Evolutionary conservation across 2,888 invertebrate genomes (phyloP), one percentile per base, ranked within the genome.

Genomic region (Dugesia japonica): DNA sequence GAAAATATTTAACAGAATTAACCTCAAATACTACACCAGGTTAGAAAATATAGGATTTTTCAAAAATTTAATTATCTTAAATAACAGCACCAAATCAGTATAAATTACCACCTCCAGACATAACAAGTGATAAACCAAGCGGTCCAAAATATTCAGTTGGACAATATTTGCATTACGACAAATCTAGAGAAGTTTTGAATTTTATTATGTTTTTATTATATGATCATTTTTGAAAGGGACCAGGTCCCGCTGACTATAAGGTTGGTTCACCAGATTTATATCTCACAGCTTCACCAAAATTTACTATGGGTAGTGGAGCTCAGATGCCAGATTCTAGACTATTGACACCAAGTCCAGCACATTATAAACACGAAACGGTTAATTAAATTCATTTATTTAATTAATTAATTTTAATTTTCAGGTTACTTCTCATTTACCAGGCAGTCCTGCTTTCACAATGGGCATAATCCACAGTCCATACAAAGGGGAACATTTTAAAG

Each of bases 381-480:
- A 56, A 56, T 23, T 20, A 56, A 9, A 56, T 56, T 56, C 7
- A 9, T 9, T 56, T 56, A 56, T n/a, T 13, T 23, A 20, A 56
- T 56, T 20, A 56, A 56, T 13, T 56, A 56, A n/a, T 56, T 56
- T n/a, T 20, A 56, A 13, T 56, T 9, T 56, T 56, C 17, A 56
- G 56, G 56, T 56, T 56, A 20, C 56, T 56, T 56, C 56, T 56
- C 56, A 56, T n/a, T 56, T 56, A 56, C 56, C 56, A 56, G 17
- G 56, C 17, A 56, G 56, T 56, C 56, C 56, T 56, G 56, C 56
- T 56, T 56, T 56, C 56, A 56, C 56, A 56, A 56, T 56, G 56
- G 56, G 56, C 4, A 56, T 56, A 56, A 56, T 56, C 23, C 56
- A 56, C 17, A 56, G 56, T 56, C 56, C 56, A 4, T 56, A 56